Evolutionary conservation across 92 coral and sea anemone genomes (phyloP).

Genomic region (Diadumene lineata): DNA sequence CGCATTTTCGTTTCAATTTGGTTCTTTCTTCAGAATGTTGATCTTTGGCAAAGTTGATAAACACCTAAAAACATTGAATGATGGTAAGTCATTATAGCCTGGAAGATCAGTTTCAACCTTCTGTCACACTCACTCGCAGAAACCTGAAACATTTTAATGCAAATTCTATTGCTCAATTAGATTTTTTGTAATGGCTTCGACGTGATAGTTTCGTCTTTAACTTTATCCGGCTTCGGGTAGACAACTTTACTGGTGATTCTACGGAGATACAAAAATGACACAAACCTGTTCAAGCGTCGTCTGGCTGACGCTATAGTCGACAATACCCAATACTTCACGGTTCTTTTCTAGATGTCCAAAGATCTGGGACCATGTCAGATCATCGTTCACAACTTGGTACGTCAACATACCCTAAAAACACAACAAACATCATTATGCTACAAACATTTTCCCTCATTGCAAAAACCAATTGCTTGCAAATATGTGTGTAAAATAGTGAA

Average conservation of each 20-base stretch:
- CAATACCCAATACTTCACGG: slow-evolving; percentile 64
- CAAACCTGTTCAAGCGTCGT: slow-evolving; percentile 94
- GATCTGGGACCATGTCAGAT: slow-evolving; percentile 84
- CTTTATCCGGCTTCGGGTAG: too few species aligned
- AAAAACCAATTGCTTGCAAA: too few species aligned
- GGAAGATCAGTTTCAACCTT: too few species aligned
- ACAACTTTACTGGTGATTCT: too few species aligned
- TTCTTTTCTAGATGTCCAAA: slow-evolving; percentile 89
- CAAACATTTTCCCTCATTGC: neutral
- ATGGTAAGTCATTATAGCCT: too few species aligned
- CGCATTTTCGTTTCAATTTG: slow-evolving; percentile 60
- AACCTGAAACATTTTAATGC: too few species aligned
- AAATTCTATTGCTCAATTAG: too few species aligned
- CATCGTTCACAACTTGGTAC: slow-evolving; percentile 76
- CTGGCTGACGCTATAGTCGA: slow-evolving; percentile 99
- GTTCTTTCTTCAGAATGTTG: slow-evolving; percentile 90
- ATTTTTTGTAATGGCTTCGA: too few species aligned
- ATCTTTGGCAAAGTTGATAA: slow-evolving; percentile 92
- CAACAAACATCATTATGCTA: neutral
- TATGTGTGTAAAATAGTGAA: too few species aligned
- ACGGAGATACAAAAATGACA: too few species aligned
- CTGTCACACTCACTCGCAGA: too few species aligned
- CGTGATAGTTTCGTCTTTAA: too few species aligned
- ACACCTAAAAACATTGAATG: slow-evolving; percentile 77
- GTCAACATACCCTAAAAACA: slow-evolving; percentile 83